These are phyloP conservation scores for Erebia epiphron DNA, from an alignment of 2,888 invertebrate genomes.

Conservation along the genomic window DNA sequence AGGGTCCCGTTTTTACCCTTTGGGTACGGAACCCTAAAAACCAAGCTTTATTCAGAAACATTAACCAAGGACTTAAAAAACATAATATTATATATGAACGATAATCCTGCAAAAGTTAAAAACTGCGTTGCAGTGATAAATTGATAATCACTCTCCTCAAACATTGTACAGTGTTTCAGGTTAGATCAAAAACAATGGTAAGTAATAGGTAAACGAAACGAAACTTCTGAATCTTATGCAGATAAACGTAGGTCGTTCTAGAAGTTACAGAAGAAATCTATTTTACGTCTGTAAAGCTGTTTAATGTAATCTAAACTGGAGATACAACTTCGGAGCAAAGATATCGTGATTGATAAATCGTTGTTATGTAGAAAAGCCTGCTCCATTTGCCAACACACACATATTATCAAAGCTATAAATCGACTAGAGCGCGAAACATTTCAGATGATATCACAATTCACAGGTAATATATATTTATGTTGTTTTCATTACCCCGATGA, in stretches of 20 bases:
- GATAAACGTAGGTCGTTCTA: too few relatives aligned
- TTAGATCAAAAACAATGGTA: too few relatives aligned
- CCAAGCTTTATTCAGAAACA: too few relatives aligned
- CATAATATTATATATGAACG: too few relatives aligned
- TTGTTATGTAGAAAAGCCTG: neutral
- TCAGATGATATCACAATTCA: neutral
- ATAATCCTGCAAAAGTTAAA: too few relatives aligned
- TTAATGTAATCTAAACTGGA: neutral
- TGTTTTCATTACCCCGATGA: constrained; percentile 16
- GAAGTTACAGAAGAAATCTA: neutral
- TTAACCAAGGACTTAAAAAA: too few relatives aligned
- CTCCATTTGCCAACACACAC: constrained; percentile 18
- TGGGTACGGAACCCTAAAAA: too few relatives aligned
- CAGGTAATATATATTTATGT: neutral
- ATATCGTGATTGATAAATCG: constrained; percentile 16
- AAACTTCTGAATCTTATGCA: neutral
- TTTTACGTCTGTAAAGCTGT: neutral
- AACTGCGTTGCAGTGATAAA: too few relatives aligned
- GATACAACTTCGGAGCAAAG: neutral
- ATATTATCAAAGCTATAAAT: constrained; percentile 19
- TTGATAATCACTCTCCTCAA: too few relatives aligned
- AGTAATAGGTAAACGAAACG: too few relatives aligned
- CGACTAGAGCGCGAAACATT: constrained; percentile 9
- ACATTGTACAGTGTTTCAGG: too few relatives aligned
- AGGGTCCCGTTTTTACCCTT: too few relatives aligned